Conservation (phyloP, 2,797 vertebrate species). For the Karalla daura region DNA sequence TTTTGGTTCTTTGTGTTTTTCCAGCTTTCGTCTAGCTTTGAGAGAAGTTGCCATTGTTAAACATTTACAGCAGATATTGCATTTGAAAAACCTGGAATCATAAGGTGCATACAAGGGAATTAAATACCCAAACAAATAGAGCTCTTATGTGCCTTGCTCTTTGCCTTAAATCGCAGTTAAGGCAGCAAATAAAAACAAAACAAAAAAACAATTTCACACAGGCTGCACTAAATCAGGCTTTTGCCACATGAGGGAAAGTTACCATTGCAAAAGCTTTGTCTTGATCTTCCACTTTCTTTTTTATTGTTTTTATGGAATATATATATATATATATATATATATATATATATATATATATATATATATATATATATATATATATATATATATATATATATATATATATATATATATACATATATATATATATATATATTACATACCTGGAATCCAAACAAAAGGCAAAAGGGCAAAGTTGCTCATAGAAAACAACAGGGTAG, state of each 20-base stretch:
- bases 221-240: constrained; percentile 48
- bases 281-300: constrained; percentile 28
- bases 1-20: too few species aligned
- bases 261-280: too few species aligned
- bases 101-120: not conserved
- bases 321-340: too few species aligned
- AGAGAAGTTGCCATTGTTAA: not conserved
- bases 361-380: too few species aligned
- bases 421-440: too few species aligned
- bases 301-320: too few species aligned
- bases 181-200: too few species aligned
- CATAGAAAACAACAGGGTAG: constrained; percentile 53
- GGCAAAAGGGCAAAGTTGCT: constrained; percentile 52
- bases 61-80: not conserved
- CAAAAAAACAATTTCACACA: constrained; percentile 60
- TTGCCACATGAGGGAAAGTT: constrained; percentile 36
- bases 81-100: not conserved
- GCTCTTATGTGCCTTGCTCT: not conserved
- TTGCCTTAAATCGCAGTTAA: constrained; percentile 41
- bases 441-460: too few species aligned
- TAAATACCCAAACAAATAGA: constrained; percentile 18
- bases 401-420: too few species aligned
- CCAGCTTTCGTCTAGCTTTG: too few species aligned
- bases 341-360: too few species aligned
- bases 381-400: too few species aligned